Evolutionary conservation across 2,888 invertebrate species (phyloP).

Genomic region (Lysandra coridon): DNA sequence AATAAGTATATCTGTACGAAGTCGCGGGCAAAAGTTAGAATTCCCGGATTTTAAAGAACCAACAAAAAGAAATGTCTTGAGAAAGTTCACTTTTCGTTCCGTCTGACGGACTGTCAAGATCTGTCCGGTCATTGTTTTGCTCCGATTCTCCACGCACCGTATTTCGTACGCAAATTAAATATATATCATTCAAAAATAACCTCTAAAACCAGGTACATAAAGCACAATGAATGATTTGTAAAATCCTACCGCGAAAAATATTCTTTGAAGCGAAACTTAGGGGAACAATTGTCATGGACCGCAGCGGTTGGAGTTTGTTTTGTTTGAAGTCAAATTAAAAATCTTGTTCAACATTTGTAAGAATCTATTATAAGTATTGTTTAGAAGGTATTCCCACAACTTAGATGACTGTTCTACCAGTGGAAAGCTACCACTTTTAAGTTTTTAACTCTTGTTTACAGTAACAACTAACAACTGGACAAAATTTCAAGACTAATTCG

Average conservation of each 20-base stretch:
- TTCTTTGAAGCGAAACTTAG: slow-evolving; percentile 44
- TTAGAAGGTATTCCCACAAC: background rate
- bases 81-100: slow-evolving; percentile 32
- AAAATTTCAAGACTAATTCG: too few relatives aligned
- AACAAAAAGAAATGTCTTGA: slow-evolving; percentile 10
- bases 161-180: slow-evolving; percentile 42
- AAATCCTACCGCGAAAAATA: slow-evolving; percentile 42
- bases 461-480: too few relatives aligned
- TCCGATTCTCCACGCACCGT: slow-evolving; percentile 50
- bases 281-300: slow-evolving; percentile 35
- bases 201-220: slow-evolving; percentile 31
- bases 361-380: background rate
- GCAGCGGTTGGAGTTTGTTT: slow-evolving; percentile 19
- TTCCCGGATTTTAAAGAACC: background rate
- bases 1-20: too few relatives aligned
- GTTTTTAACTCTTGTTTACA: too few relatives aligned
- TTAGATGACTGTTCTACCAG: background rate
- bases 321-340: slow-evolving; percentile 17
- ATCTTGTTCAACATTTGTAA: background rate
- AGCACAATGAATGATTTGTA: slow-evolving; percentile 29
- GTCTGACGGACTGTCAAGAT: slow-evolving; percentile 47
- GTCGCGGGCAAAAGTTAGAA: too few relatives aligned
- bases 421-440: too few relatives aligned
- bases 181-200: slow-evolving; percentile 35
- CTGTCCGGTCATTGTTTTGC: slow-evolving; percentile 53